Base-by-base conservation (phyloP, 2,888 invertebrate genomes). In the Mythimna lalbum region DNA sequence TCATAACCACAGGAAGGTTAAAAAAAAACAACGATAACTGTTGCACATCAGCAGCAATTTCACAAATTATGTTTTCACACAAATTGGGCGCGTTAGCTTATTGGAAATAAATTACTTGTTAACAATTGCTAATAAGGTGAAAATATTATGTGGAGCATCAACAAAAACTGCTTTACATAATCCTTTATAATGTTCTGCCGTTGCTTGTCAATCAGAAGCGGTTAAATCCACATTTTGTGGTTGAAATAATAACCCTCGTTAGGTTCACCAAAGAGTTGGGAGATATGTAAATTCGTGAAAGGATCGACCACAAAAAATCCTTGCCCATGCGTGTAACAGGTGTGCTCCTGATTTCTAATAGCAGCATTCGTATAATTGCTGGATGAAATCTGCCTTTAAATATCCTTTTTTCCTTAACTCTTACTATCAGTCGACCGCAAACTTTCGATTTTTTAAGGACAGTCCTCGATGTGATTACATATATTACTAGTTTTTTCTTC, bases 211-310 rank as follows among this genome's bases (percentile, higher is more conserved):
- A 94, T 94, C 94, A 92, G 87, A 90, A 90, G 88, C 89, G 89
- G 90, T 90, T 93, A 91, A 90, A 89, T 91, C 90, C 87, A 91
- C 87, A 90, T 92, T 94, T 93, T 95, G 95, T 93, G 95, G 95
- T 94, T 90, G 89, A 93, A 92, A 93, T 95, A 95, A 95, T 94
- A 93, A 92, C 91, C 91, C 92, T 95, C 88, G 93, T 95, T 95
- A 94, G 89, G 87, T 90, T 86, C 83, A 90, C 92, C 93, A 92
- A 93, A 92, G 93, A 92, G 88, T 90, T 90, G 90, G 90, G 88
- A 91, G 90, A 91, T 94, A 95, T 95, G 94, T 94, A 94, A 95
- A 95, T 95, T 93, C 85, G 91, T 88, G 91, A 93, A 94, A 93
- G 93, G 92, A 84, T 85, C 87, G 80, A 83, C 85, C 87, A 93